Evolutionary conservation across 2,113 vertebrate species (phyloP).

Genomic region (Astatotilapia flaviijosephi): DNA sequence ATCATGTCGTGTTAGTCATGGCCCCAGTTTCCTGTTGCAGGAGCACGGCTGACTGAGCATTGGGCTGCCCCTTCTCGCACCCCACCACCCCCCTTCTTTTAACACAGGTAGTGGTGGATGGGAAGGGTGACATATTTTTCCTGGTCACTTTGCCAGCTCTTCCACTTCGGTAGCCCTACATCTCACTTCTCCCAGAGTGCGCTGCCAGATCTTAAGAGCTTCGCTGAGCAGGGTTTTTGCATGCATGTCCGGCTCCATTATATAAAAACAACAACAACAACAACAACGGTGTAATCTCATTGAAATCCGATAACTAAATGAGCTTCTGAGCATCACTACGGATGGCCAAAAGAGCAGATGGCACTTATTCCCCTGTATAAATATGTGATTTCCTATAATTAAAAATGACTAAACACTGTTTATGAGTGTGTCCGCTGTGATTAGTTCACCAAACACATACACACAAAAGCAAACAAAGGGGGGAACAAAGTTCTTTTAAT

Average conservation of each 20-base stretch:
- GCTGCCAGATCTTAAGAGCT: not conserved
- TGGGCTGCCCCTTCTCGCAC: not conserved
- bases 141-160: not conserved
- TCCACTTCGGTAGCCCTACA: not conserved
- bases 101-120: not conserved
- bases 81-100: not conserved
- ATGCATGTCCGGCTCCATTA: not conserved
- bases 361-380: not conserved
- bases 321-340: not conserved
- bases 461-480: not conserved
- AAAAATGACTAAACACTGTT: not conserved
- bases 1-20: slow-evolving; percentile 43
- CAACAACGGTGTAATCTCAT: not conserved
- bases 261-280: not conserved
- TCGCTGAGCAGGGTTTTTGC: not conserved
- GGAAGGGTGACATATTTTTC: slow-evolving; percentile 29
- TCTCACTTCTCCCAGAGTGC: not conserved
- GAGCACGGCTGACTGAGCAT: not conserved
- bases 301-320: not conserved
- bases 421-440: not conserved
- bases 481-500: not conserved
- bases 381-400: not conserved
- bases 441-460: not conserved
- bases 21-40: slow-evolving; percentile 44
- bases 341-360: not conserved